Evolutionary conservation across 2,797 vertebrate genomes (phyloP).

Genomic region (Hippoglossus hippoglossus): DNA sequence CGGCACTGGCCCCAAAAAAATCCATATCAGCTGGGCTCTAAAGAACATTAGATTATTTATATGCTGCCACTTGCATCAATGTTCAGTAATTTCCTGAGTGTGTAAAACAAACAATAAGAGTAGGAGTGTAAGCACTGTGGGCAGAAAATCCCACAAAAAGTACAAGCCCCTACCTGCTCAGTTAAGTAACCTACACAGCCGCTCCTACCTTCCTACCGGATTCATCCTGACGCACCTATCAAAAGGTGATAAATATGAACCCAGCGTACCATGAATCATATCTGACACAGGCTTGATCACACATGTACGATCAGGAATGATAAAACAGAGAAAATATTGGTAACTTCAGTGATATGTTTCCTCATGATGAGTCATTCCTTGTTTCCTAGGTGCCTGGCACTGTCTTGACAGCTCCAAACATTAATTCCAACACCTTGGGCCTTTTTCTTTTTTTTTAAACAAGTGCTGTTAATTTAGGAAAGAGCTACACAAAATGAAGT

Average conservation of each 20-base stretch:
- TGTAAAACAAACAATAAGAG: slow-evolving; percentile 7
- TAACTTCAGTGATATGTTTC: not conserved
- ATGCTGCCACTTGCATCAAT: slow-evolving; percentile 10
- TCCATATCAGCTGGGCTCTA: too few species aligned
- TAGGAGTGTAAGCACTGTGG: slow-evolving; percentile 9
- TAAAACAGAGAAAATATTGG: slow-evolving; percentile 19
- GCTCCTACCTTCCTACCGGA: slow-evolving; percentile 49
- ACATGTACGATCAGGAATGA: slow-evolving; percentile 12
- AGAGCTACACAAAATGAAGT: not conserved
- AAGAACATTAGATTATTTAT: too few species aligned
- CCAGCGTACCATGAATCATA: slow-evolving; percentile 48
- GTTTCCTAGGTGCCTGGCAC: slow-evolving; percentile 11
- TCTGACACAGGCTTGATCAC: slow-evolving; percentile 2
- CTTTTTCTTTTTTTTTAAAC: not conserved
- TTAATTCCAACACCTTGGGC: slow-evolving; percentile 9
- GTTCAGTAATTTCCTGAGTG: slow-evolving; percentile 3
- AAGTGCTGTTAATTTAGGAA: slow-evolving; percentile 7
- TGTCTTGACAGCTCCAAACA: slow-evolving; percentile 4
- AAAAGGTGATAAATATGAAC: slow-evolving; percentile 28
- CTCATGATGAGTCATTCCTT: slow-evolving; percentile 2
- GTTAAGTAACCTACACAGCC: slow-evolving; percentile 32
- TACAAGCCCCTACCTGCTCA: slow-evolving; percentile 67
- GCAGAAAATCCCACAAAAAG: slow-evolving; percentile 27
- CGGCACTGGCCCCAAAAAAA: too few species aligned
- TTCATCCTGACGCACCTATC: slow-evolving; percentile 69